A percentile compares a stretch with the other conserved stretches of the same genome.
Evolutionary conservation across 1,140 invertebrate species (phyloP).

Genomic region (Camponotus floridanus): DNA sequence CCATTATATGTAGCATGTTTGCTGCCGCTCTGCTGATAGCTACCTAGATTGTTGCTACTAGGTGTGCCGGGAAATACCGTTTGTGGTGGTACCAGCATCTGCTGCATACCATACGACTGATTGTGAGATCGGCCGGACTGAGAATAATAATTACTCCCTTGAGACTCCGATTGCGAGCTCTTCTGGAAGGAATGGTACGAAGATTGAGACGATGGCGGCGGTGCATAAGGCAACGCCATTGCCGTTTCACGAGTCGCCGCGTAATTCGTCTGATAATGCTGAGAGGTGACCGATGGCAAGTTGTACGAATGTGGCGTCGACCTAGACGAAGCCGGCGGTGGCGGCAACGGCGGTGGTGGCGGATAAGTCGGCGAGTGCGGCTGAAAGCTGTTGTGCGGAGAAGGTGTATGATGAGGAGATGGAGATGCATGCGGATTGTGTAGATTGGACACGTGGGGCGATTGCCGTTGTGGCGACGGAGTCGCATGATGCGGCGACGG

Average conservation of each 20-base stretch:
- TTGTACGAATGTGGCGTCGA: conserved; percentile 77
- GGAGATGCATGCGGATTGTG: conserved; percentile 77
- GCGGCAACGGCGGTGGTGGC: conserved; percentile 72
- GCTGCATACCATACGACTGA: conserved; percentile 67
- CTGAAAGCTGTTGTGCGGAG: conserved; percentile 80
- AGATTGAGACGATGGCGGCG: conserved; percentile 77
- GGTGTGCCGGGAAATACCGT: conserved; percentile 55
- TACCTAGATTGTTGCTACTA: conserved; percentile 31
- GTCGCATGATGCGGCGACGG: conserved; percentile 74
- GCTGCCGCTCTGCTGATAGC: conserved; percentile 61
- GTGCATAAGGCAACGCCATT: conserved; percentile 74
- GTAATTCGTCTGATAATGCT: conserved; percentile 78
- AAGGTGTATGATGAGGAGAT: conserved; percentile 78
- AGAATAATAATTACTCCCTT: conserved; percentile 70
- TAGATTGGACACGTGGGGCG: conserved; percentile 77
- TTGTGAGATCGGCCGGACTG: conserved; percentile 67
- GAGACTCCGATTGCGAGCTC: conserved; percentile 64
- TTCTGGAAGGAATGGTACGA: conserved; percentile 84
- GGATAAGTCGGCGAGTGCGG: conserved; percentile 83
- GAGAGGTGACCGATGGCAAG: conserved; percentile 71
- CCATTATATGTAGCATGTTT: conserved; percentile 80
- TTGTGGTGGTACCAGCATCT: conserved; percentile 60
- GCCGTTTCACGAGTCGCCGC: conserved; percentile 54
- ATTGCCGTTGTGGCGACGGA: conserved; percentile 79
- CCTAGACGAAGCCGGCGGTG: conserved; percentile 47